These are phyloP conservation scores for Ibidorhyncha struthersii DNA, from an alignment of 2,113 vertebrate genomes.

Conservation along the genomic window DNA sequence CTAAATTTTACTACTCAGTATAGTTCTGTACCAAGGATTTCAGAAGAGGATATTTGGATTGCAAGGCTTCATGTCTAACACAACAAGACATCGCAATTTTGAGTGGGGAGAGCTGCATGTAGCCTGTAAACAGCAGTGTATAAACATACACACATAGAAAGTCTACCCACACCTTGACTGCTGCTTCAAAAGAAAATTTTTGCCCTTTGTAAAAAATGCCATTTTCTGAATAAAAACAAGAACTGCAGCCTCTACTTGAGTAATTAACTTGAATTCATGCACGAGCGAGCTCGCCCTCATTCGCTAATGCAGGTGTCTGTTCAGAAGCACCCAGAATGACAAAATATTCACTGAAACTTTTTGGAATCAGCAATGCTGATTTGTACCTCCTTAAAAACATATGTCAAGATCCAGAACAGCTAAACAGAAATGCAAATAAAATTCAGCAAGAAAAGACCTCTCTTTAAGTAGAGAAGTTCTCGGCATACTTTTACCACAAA, in stretches of 20 bases:
- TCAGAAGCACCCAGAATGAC: constrained; percentile 29
- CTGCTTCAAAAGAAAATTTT: not conserved
- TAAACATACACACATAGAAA: not conserved
- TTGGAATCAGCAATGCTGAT: constrained; percentile 38
- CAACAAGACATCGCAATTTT: not conserved
- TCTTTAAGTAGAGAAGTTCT: not conserved
- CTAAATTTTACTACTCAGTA: not conserved
- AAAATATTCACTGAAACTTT: constrained; percentile 5
- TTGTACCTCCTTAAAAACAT: constrained; percentile 9
- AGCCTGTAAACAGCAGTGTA: not conserved
- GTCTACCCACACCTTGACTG: not conserved
- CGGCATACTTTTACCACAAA: not conserved
- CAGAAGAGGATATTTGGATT: not conserved
- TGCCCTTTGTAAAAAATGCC: not conserved
- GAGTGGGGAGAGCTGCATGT: not conserved
- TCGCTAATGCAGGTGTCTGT: constrained; percentile 11
- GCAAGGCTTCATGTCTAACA: not conserved
- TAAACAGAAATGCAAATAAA: constrained; percentile 22
- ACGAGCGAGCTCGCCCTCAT: not conserved
- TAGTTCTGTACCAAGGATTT: not conserved
- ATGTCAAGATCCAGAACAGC: not conserved
- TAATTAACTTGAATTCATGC: constrained; percentile 19
- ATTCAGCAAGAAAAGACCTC: not conserved
- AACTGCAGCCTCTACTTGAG: not conserved
- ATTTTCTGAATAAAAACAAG: not conserved